Percentiles rank a stretch among this genome's conserved stretches.
These are phyloP conservation scores for Seladonia tumulorum DNA, from an alignment of 2,888 invertebrate species.

Conservation along the genomic window DNA sequence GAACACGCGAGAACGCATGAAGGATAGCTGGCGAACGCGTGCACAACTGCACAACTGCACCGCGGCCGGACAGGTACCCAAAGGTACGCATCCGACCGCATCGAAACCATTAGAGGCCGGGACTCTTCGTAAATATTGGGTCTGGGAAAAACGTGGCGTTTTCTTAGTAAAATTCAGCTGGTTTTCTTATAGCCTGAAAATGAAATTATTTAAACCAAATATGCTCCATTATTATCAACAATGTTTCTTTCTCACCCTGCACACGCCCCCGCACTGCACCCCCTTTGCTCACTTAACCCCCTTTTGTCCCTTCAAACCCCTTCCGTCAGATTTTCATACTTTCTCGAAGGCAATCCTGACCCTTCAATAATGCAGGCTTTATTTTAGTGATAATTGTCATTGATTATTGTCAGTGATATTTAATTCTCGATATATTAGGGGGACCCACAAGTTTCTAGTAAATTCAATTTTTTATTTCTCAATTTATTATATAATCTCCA, in stretches of 20 bases:
- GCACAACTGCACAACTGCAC: constrained; percentile 46
- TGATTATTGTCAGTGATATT: no score
- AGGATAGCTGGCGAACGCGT: constrained; percentile 46
- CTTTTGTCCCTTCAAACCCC: background rate
- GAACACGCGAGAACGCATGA: constrained; percentile 49
- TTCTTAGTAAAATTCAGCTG: no score
- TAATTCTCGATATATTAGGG: no score
- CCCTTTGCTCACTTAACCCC: background rate
- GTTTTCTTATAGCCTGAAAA: no score
- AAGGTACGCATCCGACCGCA: constrained; percentile 72
- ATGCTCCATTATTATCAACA: no score
- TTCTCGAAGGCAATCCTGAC: background rate
- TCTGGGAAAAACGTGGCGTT: no score
- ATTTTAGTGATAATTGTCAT: no score
- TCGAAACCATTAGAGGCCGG: constrained; percentile 79
- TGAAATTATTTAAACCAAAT: no score
- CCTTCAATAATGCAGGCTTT: background rate
- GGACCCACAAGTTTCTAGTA: no score
- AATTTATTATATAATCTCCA: no score
- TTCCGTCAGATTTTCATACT: constrained; percentile 7
- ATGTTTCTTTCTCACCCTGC: constrained; percentile 5
- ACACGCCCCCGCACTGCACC: background rate
- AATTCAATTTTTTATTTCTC: no score
- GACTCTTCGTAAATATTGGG: constrained; percentile 79
- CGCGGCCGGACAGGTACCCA: constrained; percentile 59